Conservation (phyloP, 2,888 invertebrate genomes). For the Opisthograptis luteolata region DNA sequence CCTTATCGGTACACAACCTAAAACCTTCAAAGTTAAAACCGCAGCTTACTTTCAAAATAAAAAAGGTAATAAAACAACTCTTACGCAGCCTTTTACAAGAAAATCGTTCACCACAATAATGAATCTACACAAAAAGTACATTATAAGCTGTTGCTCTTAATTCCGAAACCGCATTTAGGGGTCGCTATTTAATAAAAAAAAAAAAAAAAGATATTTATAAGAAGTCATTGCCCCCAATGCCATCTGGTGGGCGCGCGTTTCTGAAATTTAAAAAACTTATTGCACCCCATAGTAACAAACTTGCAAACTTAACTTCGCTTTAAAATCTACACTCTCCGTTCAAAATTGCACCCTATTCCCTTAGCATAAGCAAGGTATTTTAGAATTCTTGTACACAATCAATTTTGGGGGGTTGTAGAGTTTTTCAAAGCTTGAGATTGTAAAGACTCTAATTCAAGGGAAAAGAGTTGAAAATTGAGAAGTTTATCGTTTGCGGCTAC, state of each 20-base stretch:
- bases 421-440: not conserved
- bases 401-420: not conserved
- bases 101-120: conserved; percentile 55
- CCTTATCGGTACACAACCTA: no score
- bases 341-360: conserved; percentile 10
- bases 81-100: conserved; percentile 34
- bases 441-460: not conserved
- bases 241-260: conserved; percentile 72
- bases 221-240: conserved; percentile 75
- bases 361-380: not conserved
- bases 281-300: conserved; percentile 57
- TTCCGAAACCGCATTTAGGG: conserved; percentile 73
- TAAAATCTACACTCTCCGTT: not conserved
- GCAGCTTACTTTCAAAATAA: conserved; percentile 5
- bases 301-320: conserved; percentile 12
- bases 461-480: not conserved
- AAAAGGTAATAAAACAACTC: conserved; percentile 26
- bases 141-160: conserved; percentile 60
- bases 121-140: conserved; percentile 60
- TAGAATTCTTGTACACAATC: not conserved
- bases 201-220: conserved; percentile 64
- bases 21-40: not conserved
- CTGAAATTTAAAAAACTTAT: conserved; percentile 43
- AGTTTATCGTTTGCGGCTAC: not conserved
- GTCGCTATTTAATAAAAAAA: conserved; percentile 69